These are phyloP conservation scores for Rhineura floridana DNA, from an alignment of 2,113 vertebrate species.

Conservation along the genomic window DNA sequence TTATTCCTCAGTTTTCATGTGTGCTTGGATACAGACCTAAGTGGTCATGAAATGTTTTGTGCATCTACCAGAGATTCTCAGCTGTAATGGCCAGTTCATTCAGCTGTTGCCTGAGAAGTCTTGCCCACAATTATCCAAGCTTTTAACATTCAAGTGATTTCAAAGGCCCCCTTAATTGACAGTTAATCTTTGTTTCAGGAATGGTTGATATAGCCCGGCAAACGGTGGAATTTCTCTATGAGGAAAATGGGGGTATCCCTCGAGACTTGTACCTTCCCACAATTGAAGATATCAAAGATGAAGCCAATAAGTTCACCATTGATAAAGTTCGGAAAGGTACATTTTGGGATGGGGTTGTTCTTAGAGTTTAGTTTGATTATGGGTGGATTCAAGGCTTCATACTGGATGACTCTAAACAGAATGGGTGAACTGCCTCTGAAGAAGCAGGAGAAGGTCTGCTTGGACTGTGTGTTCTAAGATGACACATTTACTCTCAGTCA, in stretches of 20 bases:
- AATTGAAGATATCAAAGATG: constrained; percentile 98
- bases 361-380: neutral
- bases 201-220: constrained; percentile 98
- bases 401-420: neutral
- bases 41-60: neutral
- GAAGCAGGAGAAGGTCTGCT: neutral
- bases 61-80: neutral
- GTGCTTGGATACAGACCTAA: too few species aligned
- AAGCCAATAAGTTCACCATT: constrained; percentile 98
- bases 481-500: neutral
- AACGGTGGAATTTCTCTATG: constrained; percentile 97
- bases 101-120: neutral
- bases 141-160: neutral
- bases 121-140: neutral
- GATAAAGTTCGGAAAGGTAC: constrained; percentile 99
- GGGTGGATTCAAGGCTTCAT: neutral
- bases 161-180: fast-evolving
- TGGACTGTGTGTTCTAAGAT: neutral
- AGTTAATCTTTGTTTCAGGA: constrained; percentile 67
- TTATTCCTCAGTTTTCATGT: neutral
- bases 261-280: constrained; percentile 97
- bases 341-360: neutral
- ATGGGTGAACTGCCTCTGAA: neutral
- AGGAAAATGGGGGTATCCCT: constrained; percentile 97
- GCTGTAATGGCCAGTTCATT: neutral